Percentiles rank a stretch among this genome's conserved stretches.
These are phyloP conservation scores for Lota lota DNA, from an alignment of 2,113 vertebrate genomes.

Conservation along the genomic window DNA sequence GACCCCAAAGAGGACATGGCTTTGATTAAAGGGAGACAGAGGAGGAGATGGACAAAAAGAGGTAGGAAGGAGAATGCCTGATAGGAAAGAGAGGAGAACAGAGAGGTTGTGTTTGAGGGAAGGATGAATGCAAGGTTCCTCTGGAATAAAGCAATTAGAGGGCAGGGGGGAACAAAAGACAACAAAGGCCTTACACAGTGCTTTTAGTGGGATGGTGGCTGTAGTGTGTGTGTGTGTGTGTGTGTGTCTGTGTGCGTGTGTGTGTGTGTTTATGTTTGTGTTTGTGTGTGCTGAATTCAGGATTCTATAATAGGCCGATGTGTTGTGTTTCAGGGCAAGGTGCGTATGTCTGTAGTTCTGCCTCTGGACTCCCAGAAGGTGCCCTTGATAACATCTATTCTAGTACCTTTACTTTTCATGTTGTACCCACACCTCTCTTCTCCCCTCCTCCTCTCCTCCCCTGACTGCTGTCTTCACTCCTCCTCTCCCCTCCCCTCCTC, in stretches of 20 bases:
- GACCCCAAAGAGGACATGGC: too few species aligned
- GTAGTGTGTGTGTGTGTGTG: background rate
- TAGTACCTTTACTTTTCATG: constrained; percentile 8
- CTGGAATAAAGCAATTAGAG: background rate
- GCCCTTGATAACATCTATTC: constrained; percentile 41
- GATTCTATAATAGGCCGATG: background rate
- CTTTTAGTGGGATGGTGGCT: background rate
- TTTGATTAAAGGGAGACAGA: too few species aligned
- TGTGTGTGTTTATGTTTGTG: background rate
- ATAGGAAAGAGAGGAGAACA: background rate
- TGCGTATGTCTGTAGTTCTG: constrained; percentile 16
- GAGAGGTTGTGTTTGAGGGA: background rate
- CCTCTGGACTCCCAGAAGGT: constrained; percentile 38
- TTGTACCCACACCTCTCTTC: constrained; percentile 5
- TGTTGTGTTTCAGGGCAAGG: background rate
- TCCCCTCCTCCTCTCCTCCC: background rate
- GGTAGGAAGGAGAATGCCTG: background rate
- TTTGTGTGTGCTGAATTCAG: background rate
- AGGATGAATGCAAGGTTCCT: background rate
- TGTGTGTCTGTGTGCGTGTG: background rate
- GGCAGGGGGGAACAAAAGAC: background rate
- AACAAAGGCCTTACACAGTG: constrained; percentile 1
- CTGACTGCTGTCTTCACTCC: constrained; percentile 1
- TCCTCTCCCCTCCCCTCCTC: background rate
- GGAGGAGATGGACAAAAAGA: too few species aligned